A percentile compares a stretch with the other conserved stretches of the same genome.
phyloP scores from a whole-genome alignment of 1,140 invertebrate species.

The Drosophila persimilis region DNA sequence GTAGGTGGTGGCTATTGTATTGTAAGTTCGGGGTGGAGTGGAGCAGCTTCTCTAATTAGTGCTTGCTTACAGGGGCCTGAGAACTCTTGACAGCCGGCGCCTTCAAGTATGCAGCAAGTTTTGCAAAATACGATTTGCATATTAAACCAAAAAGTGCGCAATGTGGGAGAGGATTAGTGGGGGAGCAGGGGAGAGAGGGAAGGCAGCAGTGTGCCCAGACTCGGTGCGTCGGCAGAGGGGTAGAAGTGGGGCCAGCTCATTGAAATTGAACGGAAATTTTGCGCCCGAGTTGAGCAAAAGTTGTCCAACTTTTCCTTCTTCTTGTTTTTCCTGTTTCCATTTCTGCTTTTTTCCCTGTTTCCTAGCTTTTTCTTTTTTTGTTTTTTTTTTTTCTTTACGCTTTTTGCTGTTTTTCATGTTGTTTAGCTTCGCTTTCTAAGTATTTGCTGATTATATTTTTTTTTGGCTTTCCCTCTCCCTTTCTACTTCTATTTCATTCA shows the following conservation, averaged over 20 bases:
- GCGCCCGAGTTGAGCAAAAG: constrained; percentile 50
- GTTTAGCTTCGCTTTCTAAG: constrained; percentile 22
- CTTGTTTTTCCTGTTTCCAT: constrained; percentile 17
- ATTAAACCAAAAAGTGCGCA: constrained; percentile 33
- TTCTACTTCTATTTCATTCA: constrained; percentile 48
- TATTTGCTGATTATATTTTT: constrained; percentile 57
- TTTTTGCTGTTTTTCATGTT: constrained; percentile 23
- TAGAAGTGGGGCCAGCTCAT: constrained; percentile 20
- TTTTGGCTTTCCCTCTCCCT: not conserved
- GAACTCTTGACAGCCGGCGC: constrained; percentile 53
- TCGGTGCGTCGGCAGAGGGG: no score
- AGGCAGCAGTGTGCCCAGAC: no score
- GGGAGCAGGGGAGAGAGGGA: not conserved
- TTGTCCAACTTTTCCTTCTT: constrained; percentile 36
- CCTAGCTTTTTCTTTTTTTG: not conserved
- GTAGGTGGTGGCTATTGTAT: no score
- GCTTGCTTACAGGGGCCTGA: constrained; percentile 24
- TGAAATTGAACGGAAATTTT: constrained; percentile 55
- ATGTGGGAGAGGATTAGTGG: not conserved
- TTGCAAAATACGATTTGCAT: constrained; percentile 55
- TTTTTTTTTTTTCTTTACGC: constrained; percentile 30
- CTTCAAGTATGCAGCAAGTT: constrained; percentile 66
- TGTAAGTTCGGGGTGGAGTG: constrained; percentile 1
- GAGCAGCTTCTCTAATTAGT: constrained; percentile 42
- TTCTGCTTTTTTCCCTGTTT: constrained; percentile 1